These are phyloP conservation scores for Clarias laeviceps DNA, from an alignment of 2,797 vertebrate genomes.

Conservation along the genomic window DNA sequence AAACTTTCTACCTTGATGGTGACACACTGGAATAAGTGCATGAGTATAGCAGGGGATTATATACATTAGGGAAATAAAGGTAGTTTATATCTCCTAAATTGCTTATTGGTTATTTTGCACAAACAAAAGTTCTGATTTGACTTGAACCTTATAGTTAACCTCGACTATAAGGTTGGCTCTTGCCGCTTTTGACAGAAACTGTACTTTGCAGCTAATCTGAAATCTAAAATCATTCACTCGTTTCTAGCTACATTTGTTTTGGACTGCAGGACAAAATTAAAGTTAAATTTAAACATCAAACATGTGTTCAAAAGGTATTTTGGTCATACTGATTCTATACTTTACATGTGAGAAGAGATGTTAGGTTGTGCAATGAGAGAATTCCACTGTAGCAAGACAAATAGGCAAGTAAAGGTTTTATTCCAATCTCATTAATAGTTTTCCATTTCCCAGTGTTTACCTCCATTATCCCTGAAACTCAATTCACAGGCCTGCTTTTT, in stretches of 20 bases:
- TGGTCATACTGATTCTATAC: background rate
- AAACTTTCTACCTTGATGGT: too few species aligned
- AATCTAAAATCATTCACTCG: background rate
- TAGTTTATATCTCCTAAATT: too few species aligned
- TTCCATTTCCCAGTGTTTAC: constrained; percentile 1
- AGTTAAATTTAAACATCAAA: background rate
- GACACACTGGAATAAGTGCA: too few species aligned
- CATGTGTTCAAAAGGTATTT: background rate
- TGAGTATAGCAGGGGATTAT: too few species aligned
- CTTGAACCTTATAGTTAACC: too few species aligned
- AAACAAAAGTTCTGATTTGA: too few species aligned
- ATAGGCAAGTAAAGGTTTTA: background rate
- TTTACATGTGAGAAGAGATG: background rate
- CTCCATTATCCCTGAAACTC: background rate
- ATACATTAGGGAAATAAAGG: too few species aligned
- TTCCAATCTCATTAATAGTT: background rate
- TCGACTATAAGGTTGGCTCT: too few species aligned
- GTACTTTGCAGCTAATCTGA: background rate
- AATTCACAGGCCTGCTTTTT: background rate
- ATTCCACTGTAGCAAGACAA: background rate
- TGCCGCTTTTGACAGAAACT: too few species aligned
- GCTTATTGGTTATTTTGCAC: too few species aligned
- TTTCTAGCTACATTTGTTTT: background rate
- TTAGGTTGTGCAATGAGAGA: background rate
- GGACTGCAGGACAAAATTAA: background rate